Evolutionary conservation across 2,797 vertebrate genomes (phyloP), one percentile per base, ranked within the genome.

Genomic region (Microctenopoma stevenorrisi): DNA sequence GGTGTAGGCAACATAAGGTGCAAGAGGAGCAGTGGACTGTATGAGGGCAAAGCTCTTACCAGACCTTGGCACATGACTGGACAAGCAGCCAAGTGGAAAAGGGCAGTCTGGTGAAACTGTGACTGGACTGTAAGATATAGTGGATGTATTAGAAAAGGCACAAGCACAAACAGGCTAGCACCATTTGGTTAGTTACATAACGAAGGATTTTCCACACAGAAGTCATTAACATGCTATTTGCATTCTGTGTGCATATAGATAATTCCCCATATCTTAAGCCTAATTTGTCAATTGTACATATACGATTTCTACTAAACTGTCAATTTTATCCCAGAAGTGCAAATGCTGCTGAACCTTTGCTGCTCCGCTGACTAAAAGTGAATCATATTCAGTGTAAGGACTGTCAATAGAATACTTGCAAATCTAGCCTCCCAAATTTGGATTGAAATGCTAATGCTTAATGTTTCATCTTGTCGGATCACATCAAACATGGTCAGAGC

Each of bases 21-120:
- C 81, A 77, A 60, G 70, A 74, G 76, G 81, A 74, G 85, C 76
- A 83, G 75, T 73, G 79, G 78, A 84, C 74, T 89, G 90, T 83
- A 90, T 89, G 86, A 85, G 83, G 88, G 72, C 76, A 60, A 61
- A 71, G 73, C 82, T 67, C 74, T 85, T 73, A 80, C 84, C 74
- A 52, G 74, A 81, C 82, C 69, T 72, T 76, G 87, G 77, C 71
- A 76, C 59, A 73, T 18, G 65, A 75, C 52, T 35, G 33, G 73
- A 71, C 66, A 64, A 52, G 79, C 89, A 93, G 68, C 80, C 87
- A 84, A 86, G 87, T 89, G 91, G 89, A 93, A 94, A 88, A 86
- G 86, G 65, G 74, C 90, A 88, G 83, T 90, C 88, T 93, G 90
- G 82, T 87, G 86, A 86, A 82, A 79, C 50, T 83, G 64, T 49